Evolutionary conservation across 2,797 vertebrate genomes (phyloP).

Genomic region (Pseudomugil tenellus): DNA sequence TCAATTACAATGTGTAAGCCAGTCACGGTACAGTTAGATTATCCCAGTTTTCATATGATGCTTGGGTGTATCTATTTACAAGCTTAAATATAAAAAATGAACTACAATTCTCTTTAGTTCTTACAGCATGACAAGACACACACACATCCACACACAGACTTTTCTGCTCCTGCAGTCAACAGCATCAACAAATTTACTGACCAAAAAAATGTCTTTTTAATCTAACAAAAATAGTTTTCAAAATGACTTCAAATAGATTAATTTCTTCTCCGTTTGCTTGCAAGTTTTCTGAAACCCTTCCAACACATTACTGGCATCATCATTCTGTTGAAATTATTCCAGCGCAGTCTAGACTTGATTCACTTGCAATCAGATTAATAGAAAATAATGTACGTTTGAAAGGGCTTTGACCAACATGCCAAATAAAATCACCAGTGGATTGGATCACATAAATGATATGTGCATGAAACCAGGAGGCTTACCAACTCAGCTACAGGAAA

Average conservation of each 20-base stretch:
- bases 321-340: too few species aligned
- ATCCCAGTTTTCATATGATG: too few species aligned
- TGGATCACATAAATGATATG: background rate
- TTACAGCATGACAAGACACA: too few species aligned
- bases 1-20: too few species aligned
- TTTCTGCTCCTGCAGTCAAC: too few species aligned
- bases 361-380: background rate
- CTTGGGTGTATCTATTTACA: too few species aligned
- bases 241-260: background rate
- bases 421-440: background rate
- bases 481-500: background rate
- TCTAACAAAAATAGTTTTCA: too few species aligned
- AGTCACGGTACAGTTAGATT: too few species aligned
- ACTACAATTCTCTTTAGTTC: too few species aligned
- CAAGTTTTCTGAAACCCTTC: background rate
- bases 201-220: background rate
- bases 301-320: background rate
- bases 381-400: background rate
- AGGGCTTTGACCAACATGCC: background rate
- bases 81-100: too few species aligned
- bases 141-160: too few species aligned
- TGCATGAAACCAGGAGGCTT: background rate
- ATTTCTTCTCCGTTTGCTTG: background rate
- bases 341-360: background rate
- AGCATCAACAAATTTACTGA: background rate